Evolutionary conservation across 2,797 vertebrate species (phyloP).

Genomic region (Artibeus jamaicensis): DNA sequence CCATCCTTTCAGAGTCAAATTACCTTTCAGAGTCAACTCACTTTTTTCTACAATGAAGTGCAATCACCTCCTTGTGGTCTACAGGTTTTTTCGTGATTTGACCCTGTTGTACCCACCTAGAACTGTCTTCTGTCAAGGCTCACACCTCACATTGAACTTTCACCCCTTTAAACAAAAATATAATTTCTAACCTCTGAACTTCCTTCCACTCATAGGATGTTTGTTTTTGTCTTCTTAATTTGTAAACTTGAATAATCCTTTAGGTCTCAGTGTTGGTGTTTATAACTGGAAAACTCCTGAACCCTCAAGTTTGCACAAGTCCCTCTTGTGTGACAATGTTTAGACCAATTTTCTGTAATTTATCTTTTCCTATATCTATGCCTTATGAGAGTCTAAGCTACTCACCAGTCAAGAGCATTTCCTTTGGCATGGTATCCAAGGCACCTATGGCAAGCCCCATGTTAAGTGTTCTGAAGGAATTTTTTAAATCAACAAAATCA

Average conservation of each 20-base stretch:
- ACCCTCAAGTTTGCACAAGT: background rate
- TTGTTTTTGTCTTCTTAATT: background rate
- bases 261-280: background rate
- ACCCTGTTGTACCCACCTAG: background rate
- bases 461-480: background rate
- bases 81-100: background rate
- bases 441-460: too few species aligned
- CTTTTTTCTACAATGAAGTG: background rate
- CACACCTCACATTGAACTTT: background rate
- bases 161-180: background rate
- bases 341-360: background rate
- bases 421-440: background rate
- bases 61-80: background rate
- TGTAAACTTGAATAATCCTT: background rate
- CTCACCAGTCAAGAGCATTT: background rate
- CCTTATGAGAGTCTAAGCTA: background rate
- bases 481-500: background rate
- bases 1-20: background rate
- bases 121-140: background rate
- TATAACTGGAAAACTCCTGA: background rate
- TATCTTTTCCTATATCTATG: background rate
- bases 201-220: background rate
- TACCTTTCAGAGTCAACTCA: background rate
- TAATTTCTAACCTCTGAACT: background rate
- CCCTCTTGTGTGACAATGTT: background rate